Conservation (phyloP, 92 coral and sea anemone genomes). For the Paramuricea clavata region DNA sequence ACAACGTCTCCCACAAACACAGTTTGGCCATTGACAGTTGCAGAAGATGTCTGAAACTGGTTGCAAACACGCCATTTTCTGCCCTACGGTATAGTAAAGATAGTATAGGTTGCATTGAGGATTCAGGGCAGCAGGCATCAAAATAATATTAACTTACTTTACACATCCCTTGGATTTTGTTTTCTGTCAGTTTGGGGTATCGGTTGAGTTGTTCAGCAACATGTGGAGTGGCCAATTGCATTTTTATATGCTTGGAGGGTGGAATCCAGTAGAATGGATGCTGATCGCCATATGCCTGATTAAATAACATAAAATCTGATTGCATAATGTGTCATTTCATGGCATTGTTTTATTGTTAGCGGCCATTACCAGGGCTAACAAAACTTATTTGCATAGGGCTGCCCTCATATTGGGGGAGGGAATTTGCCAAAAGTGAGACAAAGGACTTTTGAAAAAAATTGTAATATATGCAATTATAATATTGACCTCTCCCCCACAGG, state of each 20-base stretch:
- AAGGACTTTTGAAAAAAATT: no score
- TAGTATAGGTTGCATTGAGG: no score
- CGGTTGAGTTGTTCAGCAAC: neutral
- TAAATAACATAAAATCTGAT: neutral
- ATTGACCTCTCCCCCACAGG: no score
- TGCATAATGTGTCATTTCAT: no score
- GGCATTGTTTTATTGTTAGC: no score
- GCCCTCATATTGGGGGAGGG: no score
- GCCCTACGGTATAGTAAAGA: no score
- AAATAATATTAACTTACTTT: neutral
- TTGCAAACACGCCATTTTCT: no score
- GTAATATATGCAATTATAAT: no score
- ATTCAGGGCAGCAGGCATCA: neutral
- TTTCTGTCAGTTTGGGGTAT: neutral
- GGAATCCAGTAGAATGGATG: constrained; percentile 42
- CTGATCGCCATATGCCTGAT: neutral
- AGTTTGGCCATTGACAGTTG: neutral
- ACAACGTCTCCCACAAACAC: neutral
- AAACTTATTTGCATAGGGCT: no score
- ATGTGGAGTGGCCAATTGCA: constrained; percentile 16
- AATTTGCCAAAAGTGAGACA: no score
- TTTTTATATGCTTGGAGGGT: constrained; percentile 8
- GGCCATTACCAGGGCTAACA: no score
- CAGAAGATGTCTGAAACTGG: neutral
- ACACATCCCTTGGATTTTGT: neutral